A percentile compares a stretch with the other conserved stretches of the same genome.
Evolutionary conservation across 2,888 invertebrate species (phyloP).

Genomic region (Agrilus cyanescens): DNA sequence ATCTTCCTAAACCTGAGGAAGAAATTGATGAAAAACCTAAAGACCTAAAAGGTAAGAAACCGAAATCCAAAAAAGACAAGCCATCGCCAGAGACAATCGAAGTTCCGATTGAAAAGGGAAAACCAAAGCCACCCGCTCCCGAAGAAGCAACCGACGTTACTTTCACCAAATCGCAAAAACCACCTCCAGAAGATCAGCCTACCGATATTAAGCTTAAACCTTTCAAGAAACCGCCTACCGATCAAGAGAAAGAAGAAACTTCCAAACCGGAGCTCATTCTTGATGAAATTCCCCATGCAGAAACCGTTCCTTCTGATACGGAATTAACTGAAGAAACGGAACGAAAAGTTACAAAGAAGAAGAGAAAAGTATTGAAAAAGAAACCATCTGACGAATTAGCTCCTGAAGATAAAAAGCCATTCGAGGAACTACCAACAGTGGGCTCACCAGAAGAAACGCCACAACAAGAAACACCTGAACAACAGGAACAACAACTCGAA

Average conservation of each 20-base stretch:
- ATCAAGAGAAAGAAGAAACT: slow-evolving; percentile 10
- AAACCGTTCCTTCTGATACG: no score
- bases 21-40: slow-evolving; percentile 20
- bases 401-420: no score
- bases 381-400: no score
- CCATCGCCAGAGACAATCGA: slow-evolving; percentile 20
- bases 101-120: slow-evolving; percentile 29
- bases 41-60: slow-evolving; percentile 19
- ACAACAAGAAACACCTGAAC: no score
- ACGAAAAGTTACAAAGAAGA: background rate
- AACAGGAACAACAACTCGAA: no score
- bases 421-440: no score
- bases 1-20: slow-evolving; percentile 28
- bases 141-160: slow-evolving; percentile 32
- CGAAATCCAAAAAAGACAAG: slow-evolving; percentile 16
- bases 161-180: slow-evolving; percentile 20
- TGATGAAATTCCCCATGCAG: background rate
- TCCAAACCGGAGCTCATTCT: slow-evolving; percentile 11
- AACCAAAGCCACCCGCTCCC: slow-evolving; percentile 32
- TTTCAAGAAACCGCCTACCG: slow-evolving; percentile 8
- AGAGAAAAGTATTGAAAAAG: background rate
- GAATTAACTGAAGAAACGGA: slow-evolving; percentile 1
- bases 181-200: slow-evolving; percentile 19
- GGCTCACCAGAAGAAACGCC: no score
- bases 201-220: slow-evolving; percentile 19